Conservation (phyloP, 2,888 invertebrate species). For the Cerastis leucographa region DNA sequence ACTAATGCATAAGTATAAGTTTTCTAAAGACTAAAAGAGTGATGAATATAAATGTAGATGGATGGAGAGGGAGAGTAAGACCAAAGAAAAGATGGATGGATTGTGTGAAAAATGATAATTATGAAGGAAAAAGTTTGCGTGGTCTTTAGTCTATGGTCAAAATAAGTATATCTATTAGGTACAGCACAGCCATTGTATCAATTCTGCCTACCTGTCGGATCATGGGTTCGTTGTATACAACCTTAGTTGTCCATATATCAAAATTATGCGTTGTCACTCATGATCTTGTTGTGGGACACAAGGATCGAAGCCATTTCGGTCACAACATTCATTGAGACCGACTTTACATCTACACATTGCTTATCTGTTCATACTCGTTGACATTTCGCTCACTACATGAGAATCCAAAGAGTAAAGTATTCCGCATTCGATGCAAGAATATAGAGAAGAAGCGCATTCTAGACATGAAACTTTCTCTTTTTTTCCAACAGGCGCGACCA, state of each 20-base stretch:
- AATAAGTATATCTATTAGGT: conserved; percentile 41
- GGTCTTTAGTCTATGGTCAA: conserved; percentile 11
- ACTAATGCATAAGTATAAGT: no score
- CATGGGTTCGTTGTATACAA: conserved; percentile 36
- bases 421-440: conserved; percentile 77
- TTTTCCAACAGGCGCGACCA: conserved; percentile 70
- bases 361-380: conserved; percentile 73
- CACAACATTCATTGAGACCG: conserved; percentile 74
- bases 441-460: conserved; percentile 77
- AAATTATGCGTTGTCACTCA: conserved; percentile 73
- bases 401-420: conserved; percentile 66
- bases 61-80: no score
- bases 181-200: conserved; percentile 72
- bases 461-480: conserved; percentile 61
- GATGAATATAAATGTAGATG: no score
- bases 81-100: no score
- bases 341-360: conserved; percentile 73
- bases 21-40: no score
- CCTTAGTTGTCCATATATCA: conserved; percentile 73
- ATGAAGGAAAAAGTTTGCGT: no score
- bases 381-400: conserved; percentile 71
- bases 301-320: conserved; percentile 66
- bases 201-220: conserved; percentile 29
- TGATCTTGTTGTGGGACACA: conserved; percentile 74
- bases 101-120: no score